A percentile compares a stretch with the other conserved stretches of the same genome.
These are phyloP conservation scores for Apamea crenata DNA, from an alignment of 2,888 invertebrate genomes.

Conservation along the genomic window DNA sequence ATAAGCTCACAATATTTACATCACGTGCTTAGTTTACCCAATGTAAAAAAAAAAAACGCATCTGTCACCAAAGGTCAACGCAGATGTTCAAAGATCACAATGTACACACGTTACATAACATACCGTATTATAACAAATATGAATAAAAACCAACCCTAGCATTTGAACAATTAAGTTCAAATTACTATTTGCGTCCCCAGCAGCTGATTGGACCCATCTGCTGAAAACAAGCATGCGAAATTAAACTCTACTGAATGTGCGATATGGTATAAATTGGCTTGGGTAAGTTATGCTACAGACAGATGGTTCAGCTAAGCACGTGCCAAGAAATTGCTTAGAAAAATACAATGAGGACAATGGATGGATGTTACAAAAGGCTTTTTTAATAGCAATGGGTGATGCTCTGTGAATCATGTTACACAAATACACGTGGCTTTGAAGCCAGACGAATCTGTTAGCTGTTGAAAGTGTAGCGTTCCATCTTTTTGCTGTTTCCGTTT, in stretches of 20 bases:
- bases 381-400: slow-evolving; percentile 35
- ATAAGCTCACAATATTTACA: slow-evolving; percentile 41
- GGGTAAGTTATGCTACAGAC: slow-evolving; percentile 3
- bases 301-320: slow-evolving; percentile 64
- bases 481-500: neutral
- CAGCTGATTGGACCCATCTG: slow-evolving; percentile 64
- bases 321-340: slow-evolving; percentile 61
- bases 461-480: neutral
- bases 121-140: slow-evolving; percentile 48
- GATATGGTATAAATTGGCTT: slow-evolving; percentile 14
- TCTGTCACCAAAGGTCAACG: slow-evolving; percentile 67
- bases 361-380: slow-evolving; percentile 53
- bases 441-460: neutral
- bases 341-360: slow-evolving; percentile 60
- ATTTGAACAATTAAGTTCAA: slow-evolving; percentile 16
- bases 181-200: slow-evolving; percentile 28
- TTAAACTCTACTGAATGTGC: accelerated
- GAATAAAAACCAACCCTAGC: slow-evolving; percentile 48
- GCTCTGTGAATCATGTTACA: slow-evolving; percentile 29
- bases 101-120: slow-evolving; percentile 37
- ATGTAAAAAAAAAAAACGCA: slow-evolving; percentile 54
- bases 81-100: slow-evolving; percentile 62
- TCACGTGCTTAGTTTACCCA: slow-evolving; percentile 34
- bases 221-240: neutral
- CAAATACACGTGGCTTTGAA: slow-evolving; percentile 28